phyloP scores from a whole-genome alignment of 2,113 vertebrate species.

The Picathartes gymnocephalus region DNA sequence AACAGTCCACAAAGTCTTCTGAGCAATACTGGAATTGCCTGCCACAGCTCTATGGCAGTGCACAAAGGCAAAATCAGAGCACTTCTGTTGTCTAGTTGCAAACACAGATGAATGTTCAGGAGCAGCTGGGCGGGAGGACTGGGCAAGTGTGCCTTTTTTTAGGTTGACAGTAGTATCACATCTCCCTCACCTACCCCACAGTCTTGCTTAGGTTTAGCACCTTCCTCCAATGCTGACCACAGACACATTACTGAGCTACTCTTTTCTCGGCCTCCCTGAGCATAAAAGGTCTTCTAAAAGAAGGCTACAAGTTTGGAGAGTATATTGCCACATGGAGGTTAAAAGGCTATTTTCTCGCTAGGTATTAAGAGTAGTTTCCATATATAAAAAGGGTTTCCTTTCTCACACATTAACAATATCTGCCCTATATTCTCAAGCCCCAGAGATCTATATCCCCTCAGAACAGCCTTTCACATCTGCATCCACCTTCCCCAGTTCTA shows the following conservation, averaged over 20 bases:
- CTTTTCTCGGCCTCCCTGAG: background rate
- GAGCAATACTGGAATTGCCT: background rate
- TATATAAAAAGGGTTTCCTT: background rate
- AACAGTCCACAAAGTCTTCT: background rate
- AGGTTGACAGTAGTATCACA: background rate
- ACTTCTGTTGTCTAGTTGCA: background rate
- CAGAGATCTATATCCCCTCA: background rate
- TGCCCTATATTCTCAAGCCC: background rate
- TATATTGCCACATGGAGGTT: background rate
- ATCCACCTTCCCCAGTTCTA: background rate
- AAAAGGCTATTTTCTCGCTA: background rate
- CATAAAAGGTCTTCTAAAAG: background rate
- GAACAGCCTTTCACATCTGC: rapidly evolving
- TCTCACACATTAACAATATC: background rate
- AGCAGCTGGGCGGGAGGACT: background rate
- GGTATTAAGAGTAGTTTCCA: background rate
- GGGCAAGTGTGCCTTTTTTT: background rate
- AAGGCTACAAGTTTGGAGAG: background rate
- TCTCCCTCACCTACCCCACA: background rate
- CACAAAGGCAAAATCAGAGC: background rate
- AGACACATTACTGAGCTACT: background rate
- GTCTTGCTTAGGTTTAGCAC: background rate
- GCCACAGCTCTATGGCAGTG: background rate
- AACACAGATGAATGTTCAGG: background rate
- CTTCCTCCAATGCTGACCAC: background rate